These are phyloP conservation scores for Patiria pectinifera DNA, from an alignment of 53 echinoderm and acorn worm species.

Conservation along the genomic window DNA sequence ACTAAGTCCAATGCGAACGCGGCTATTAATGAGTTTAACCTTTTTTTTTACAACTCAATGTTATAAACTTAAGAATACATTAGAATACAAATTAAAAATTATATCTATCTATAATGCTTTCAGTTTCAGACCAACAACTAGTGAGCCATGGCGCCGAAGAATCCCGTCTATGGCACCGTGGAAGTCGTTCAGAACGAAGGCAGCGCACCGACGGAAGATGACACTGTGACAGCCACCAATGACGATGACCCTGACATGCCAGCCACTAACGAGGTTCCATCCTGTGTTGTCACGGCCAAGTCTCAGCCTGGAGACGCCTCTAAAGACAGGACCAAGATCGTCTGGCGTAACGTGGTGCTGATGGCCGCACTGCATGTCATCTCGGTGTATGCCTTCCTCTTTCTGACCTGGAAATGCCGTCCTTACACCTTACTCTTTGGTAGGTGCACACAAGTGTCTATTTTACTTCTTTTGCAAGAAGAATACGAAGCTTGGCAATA, in stretches of 20 bases:
- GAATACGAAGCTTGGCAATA: too few relatives aligned
- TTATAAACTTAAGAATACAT: too few relatives aligned
- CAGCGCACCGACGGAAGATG: background rate
- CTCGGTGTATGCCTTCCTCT: constrained; percentile 80
- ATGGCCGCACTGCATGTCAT: constrained; percentile 73
- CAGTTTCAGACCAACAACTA: background rate
- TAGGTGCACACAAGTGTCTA: constrained; percentile 36
- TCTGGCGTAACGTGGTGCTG: constrained; percentile 86
- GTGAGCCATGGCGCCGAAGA: constrained; percentile 19
- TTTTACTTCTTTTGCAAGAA: too few relatives aligned
- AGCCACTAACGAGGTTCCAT: background rate
- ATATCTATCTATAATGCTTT: too few relatives aligned
- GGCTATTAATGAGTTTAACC: too few relatives aligned
- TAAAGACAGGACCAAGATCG: constrained; percentile 53
- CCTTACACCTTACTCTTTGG: constrained; percentile 82
- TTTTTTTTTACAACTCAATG: too few relatives aligned
- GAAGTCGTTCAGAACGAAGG: background rate
- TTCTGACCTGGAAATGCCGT: constrained; percentile 79
- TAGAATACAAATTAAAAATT: too few relatives aligned
- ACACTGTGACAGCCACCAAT: background rate
- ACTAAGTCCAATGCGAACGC: too few relatives aligned
- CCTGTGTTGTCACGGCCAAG: background rate
- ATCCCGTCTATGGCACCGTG: background rate
- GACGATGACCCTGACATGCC: background rate
- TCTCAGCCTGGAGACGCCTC: background rate